phyloP scores from a whole-genome alignment of 2,888 invertebrate genomes.

The Drosophila atroscutellata region DNA sequence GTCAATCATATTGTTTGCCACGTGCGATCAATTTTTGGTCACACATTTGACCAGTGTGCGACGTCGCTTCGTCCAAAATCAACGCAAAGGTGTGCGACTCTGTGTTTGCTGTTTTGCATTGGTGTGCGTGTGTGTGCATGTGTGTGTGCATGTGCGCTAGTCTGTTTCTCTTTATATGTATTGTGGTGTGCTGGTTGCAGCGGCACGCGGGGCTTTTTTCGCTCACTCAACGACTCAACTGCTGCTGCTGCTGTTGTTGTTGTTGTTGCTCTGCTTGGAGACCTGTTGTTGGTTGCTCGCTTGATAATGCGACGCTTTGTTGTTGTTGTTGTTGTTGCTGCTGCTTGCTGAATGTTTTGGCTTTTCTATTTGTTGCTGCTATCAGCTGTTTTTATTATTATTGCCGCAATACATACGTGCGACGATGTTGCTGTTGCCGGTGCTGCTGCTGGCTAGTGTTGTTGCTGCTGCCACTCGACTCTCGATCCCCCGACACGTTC shows the following conservation, averaged over 20 bases:
- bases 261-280: slow-evolving; percentile 61
- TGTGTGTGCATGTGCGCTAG: slow-evolving; percentile 21
- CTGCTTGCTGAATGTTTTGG: slow-evolving; percentile 58
- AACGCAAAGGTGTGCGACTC: slow-evolving; percentile 80
- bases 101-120: slow-evolving; percentile 46
- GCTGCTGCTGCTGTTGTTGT: slow-evolving; percentile 42
- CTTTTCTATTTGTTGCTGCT: slow-evolving; percentile 74
- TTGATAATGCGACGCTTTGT: slow-evolving; percentile 77
- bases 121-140: slow-evolving; percentile 29
- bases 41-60: slow-evolving; percentile 46
- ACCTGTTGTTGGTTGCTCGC: slow-evolving; percentile 78
- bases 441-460: slow-evolving; percentile 49
- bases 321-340: slow-evolving; percentile 44
- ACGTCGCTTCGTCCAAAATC: slow-evolving; percentile 73
- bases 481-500: slow-evolving; percentile 69
- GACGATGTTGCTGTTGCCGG: slow-evolving; percentile 47
- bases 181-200: slow-evolving; percentile 62
- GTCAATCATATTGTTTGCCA: slow-evolving; percentile 16
- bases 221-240: slow-evolving; percentile 58
- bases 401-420: slow-evolving; percentile 71
- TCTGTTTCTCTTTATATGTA: slow-evolving; percentile 7
- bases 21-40: slow-evolving; percentile 39
- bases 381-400: slow-evolving; percentile 79
- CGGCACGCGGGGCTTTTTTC: slow-evolving; percentile 76
- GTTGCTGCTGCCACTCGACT: slow-evolving; percentile 62